A percentile compares a stretch with the other conserved stretches of the same genome.
These are phyloP conservation scores for Limonius californicus DNA, from an alignment of 1,140 invertebrate genomes.

Conservation along the genomic window DNA sequence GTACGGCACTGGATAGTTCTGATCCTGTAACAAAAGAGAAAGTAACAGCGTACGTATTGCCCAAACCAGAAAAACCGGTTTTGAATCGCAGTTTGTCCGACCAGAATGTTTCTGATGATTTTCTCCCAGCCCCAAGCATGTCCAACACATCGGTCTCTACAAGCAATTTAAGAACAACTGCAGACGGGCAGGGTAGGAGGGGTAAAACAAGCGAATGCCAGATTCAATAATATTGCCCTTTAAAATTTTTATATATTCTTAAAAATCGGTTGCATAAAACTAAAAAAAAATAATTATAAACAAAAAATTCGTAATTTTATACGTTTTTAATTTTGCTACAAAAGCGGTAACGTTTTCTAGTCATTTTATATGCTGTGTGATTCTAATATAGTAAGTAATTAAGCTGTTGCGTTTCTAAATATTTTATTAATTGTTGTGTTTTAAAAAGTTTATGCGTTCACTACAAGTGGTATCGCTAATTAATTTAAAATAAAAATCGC, in stretches of 20 bases:
- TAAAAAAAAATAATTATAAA: too few species aligned
- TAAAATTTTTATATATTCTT: not conserved
- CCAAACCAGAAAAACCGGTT: constrained; percentile 23
- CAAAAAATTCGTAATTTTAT: too few species aligned
- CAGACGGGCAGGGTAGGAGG: not conserved
- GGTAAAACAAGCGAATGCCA: not conserved
- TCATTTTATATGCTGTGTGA: constrained; percentile 20
- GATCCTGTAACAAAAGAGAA: constrained; percentile 30
- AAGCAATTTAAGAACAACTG: not conserved
- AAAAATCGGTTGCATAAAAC: too few species aligned
- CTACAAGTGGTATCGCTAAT: too few species aligned
- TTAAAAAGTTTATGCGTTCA: not conserved
- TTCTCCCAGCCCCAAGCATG: not conserved
- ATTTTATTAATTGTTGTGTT: constrained; percentile 11
- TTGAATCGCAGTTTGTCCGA: not conserved
- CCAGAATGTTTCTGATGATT: not conserved
- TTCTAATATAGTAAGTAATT: not conserved
- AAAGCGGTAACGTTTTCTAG: constrained; percentile 24
- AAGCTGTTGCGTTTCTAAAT: not conserved
- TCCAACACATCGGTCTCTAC: not conserved
- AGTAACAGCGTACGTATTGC: constrained; percentile 26
- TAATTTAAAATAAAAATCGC: too few species aligned
- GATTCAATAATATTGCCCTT: not conserved
- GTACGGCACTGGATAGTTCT: constrained; percentile 9
- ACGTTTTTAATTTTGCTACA: constrained; percentile 5